Conservation (phyloP, 2,797 vertebrate genomes). For the Semotilus atromaculatus region DNA sequence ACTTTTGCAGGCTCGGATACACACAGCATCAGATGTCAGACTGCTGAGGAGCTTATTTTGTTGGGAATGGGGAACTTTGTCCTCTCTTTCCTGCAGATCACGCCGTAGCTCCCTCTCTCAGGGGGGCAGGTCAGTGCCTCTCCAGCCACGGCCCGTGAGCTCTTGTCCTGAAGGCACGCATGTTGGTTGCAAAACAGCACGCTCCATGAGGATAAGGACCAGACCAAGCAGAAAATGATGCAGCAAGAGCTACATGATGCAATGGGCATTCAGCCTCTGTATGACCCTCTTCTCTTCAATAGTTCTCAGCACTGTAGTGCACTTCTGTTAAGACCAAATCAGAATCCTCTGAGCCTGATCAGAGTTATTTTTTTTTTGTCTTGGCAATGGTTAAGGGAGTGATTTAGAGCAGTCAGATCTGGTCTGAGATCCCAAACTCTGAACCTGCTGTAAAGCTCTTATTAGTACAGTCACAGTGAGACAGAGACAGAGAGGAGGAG, state of each 20-base stretch:
- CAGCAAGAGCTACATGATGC: slow-evolving; percentile 17
- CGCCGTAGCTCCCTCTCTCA: background rate
- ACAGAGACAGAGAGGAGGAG: background rate
- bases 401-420: slow-evolving; percentile 14
- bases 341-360: slow-evolving; percentile 2
- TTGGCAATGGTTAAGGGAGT: background rate
- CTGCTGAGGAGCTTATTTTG: slow-evolving; percentile 38
- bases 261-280: slow-evolving; percentile 27
- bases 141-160: background rate
- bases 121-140: background rate
- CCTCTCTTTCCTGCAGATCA: background rate
- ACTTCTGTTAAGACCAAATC: slow-evolving; percentile 17
- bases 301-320: slow-evolving; percentile 29
- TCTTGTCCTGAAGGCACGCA: slow-evolving; percentile 28
- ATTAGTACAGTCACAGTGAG: slow-evolving; percentile 10
- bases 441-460: background rate
- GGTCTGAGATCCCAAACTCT: background rate
- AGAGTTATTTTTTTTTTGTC: background rate
- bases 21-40: slow-evolving; percentile 25
- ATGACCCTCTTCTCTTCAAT: slow-evolving; percentile 37
- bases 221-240: slow-evolving; percentile 46
- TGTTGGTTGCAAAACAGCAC: slow-evolving; percentile 32
- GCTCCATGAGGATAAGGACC: slow-evolving; percentile 24
- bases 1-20: slow-evolving; percentile 27
- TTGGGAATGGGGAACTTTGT: slow-evolving; percentile 4